These are phyloP conservation scores for Buphagus erythrorhynchus DNA, from an alignment of 2,797 vertebrate species.

Conservation along the genomic window DNA sequence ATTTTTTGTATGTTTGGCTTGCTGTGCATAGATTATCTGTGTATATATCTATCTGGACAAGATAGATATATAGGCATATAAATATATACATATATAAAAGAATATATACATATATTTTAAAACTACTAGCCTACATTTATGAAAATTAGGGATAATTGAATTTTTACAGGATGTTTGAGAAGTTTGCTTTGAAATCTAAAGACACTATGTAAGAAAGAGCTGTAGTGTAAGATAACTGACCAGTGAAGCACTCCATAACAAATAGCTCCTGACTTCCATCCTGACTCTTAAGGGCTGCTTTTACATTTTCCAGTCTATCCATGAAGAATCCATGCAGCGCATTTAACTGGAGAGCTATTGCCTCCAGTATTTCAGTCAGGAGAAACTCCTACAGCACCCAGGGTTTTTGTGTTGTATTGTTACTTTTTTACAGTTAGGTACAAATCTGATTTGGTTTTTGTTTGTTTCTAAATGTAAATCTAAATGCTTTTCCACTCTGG, in stretches of 20 bases:
- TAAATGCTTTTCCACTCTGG: not conserved
- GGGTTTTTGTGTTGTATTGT: not conserved
- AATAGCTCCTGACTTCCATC: not conserved
- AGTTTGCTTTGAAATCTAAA: constrained; percentile 51
- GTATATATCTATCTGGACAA: constrained; percentile 62
- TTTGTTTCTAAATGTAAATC: not conserved
- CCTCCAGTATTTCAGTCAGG: not conserved
- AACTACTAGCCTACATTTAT: constrained; percentile 61
- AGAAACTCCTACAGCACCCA: not conserved
- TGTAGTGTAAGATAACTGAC: not conserved
- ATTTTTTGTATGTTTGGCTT: constrained; percentile 82
- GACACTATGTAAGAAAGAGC: not conserved
- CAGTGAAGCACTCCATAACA: not conserved
- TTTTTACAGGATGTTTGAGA: constrained; percentile 65
- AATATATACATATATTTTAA: constrained; percentile 69
- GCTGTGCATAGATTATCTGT: constrained; percentile 65
- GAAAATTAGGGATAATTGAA: constrained; percentile 42
- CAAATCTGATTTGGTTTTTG: not conserved
- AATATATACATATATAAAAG: constrained; percentile 68
- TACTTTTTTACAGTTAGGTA: not conserved
- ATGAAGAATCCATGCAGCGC: not conserved
- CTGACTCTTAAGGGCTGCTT: not conserved
- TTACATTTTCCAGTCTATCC: not conserved
- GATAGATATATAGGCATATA: constrained; percentile 68
- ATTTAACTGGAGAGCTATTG: not conserved